Evolutionary conservation across 2,797 vertebrate genomes (phyloP).

Genomic region (Periophthalmus magnuspinnatus): DNA sequence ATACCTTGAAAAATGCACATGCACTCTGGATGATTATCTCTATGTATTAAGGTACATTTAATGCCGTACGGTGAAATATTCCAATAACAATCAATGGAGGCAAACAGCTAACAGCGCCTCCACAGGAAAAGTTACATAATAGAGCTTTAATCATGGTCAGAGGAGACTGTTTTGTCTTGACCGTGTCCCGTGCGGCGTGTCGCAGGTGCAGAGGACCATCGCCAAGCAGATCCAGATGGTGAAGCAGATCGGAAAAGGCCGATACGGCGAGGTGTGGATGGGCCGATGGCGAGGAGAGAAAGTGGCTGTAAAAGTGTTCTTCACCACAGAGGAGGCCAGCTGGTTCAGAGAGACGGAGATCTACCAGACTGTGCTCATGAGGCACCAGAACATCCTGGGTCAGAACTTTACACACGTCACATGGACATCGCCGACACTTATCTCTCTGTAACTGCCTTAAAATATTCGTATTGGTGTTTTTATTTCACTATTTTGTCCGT

Average conservation of each 20-base stretch:
- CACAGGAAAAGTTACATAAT: no score
- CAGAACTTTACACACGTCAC: not conserved
- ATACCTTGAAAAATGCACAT: no score
- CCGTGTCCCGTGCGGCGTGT: not conserved
- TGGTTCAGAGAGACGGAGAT: slow-evolving; percentile 99
- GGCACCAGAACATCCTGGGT: slow-evolving; percentile 97
- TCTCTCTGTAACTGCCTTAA: no score
- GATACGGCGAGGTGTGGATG: slow-evolving; percentile 98
- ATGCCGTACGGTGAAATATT: no score
- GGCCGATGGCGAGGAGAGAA: slow-evolving; percentile 94
- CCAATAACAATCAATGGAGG: no score
- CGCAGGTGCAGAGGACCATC: slow-evolving; percentile 95
- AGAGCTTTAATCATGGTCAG: no score
- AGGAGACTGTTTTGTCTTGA: not conserved
- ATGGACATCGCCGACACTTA: no score
- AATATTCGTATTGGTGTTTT: no score
- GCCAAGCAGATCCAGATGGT: slow-evolving; percentile 99
- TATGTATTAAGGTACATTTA: no score
- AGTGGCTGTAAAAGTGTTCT: slow-evolving; percentile 96
- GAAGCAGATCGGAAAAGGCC: slow-evolving; percentile 95
- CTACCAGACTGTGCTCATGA: slow-evolving; percentile 97
- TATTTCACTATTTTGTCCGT: no score
- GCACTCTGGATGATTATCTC: no score
- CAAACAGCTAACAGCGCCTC: no score
- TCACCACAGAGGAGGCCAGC: slow-evolving; percentile 96